A percentile compares a stretch with the other conserved stretches of the same genome.
Conservation (phyloP, 2,888 invertebrate genomes). For the Panopea generosa region DNA sequence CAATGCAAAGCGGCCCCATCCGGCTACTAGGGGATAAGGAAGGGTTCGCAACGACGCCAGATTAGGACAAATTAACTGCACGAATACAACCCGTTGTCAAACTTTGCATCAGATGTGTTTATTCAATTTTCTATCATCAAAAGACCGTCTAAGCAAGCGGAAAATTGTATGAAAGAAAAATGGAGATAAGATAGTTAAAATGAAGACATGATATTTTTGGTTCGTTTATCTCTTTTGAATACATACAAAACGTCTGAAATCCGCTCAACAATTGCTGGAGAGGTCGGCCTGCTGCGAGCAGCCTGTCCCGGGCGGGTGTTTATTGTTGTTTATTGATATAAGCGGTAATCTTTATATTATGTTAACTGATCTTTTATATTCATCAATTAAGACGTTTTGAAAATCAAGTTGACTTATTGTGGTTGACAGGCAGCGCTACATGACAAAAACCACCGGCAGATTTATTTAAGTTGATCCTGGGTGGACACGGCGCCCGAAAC, state of each 20-base stretch:
- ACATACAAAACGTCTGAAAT: background rate
- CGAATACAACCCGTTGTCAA: constrained; percentile 13
- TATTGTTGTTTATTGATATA: too few species aligned
- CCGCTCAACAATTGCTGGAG: background rate
- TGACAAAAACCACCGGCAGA: too few species aligned
- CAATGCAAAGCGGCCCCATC: too few species aligned
- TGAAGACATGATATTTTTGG: constrained; percentile 18
- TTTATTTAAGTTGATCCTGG: too few species aligned
- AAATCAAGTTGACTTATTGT: too few species aligned
- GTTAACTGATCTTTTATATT: too few species aligned
- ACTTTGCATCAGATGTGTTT: constrained; percentile 24
- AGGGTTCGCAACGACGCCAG: constrained; percentile 19
- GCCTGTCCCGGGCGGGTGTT: too few species aligned
- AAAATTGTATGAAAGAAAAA: constrained; percentile 30
- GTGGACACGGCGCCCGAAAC: too few species aligned
- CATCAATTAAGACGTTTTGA: too few species aligned
- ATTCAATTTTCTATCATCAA: constrained; percentile 45
- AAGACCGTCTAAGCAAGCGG: constrained; percentile 19
- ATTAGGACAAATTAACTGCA: constrained; percentile 17
- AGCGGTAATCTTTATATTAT: too few species aligned
- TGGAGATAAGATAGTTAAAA: constrained; percentile 33
- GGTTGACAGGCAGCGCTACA: too few species aligned
- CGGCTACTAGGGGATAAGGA: background rate
- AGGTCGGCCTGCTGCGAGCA: background rate
- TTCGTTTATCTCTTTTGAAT: constrained; percentile 27